phyloP scores from a whole-genome alignment of 2,113 vertebrate genomes.

The Stomatorhinus ivindoensis region DNA sequence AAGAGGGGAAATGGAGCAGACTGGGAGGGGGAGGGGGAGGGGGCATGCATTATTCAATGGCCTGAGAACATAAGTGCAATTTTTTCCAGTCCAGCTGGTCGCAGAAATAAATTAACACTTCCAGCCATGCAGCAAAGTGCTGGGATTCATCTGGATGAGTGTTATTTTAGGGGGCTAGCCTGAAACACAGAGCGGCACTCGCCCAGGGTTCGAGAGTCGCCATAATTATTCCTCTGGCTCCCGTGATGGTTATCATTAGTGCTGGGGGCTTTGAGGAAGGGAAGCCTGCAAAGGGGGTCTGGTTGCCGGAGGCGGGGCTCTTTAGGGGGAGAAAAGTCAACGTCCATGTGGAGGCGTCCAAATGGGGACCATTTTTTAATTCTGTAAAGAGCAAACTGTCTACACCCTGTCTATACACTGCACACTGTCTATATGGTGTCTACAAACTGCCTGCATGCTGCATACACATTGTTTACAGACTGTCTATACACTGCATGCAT shows the following conservation, averaged over 20 bases:
- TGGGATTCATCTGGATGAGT: conserved; percentile 79
- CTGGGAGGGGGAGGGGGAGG: neutral
- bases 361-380: neutral
- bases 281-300: conserved; percentile 45
- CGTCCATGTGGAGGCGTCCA: neutral
- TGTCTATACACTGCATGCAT: neutral
- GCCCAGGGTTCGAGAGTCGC: conserved; percentile 46
- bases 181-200: conserved; percentile 28
- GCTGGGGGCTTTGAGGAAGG: conserved; percentile 43
- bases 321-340: neutral
- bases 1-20: conserved; percentile 30
- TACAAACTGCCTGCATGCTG: neutral
- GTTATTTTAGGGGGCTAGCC: conserved; percentile 64
- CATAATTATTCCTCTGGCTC: conserved; percentile 59
- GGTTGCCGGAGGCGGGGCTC: conserved; percentile 29
- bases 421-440: neutral
- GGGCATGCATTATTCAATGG: conserved; percentile 79
- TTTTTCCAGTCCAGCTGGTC: conserved; percentile 78
- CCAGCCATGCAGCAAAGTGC: conserved; percentile 80
- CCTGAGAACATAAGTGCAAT: conserved; percentile 67
- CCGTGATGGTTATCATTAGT: conserved; percentile 52
- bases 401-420: neutral
- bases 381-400: neutral
- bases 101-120: conserved; percentile 77
- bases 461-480: neutral